phyloP scores from a whole-genome alignment of 2,888 invertebrate species.

The Dyspetes luteomarginatus region DNA sequence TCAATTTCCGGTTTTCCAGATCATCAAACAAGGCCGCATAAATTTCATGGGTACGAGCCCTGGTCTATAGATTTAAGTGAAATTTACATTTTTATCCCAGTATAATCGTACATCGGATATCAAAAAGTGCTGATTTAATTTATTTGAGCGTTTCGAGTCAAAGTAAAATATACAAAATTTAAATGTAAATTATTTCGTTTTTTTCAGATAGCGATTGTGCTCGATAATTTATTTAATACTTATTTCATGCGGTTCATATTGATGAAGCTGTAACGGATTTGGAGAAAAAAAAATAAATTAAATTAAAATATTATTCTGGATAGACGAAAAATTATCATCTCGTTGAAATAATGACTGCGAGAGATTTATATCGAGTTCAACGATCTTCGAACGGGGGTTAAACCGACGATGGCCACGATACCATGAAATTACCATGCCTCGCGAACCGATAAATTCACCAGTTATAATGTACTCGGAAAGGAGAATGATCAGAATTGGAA shows the following conservation, averaged over 20 bases:
- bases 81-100: constrained; percentile 40
- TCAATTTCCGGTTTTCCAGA: constrained; percentile 57
- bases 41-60: constrained; percentile 14
- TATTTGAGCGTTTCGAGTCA: no score
- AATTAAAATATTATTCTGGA: no score
- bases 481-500: no score
- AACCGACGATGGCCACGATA: constrained; percentile 25
- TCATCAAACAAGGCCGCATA: constrained; percentile 15
- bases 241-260: no score
- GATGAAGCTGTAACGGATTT: not conserved
- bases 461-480: no score
- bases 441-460: constrained; percentile 49
- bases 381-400: constrained; percentile 22
- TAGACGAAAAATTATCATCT: not conserved
- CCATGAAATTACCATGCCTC: constrained; percentile 48
- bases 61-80: constrained; percentile 19
- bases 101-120: not conserved
- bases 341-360: not conserved
- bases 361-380: constrained; percentile 18
- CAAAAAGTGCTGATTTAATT: not conserved
- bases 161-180: no score
- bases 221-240: no score
- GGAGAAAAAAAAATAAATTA: not conserved
- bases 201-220: no score
- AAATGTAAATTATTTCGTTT: no score